phyloP scores from a whole-genome alignment of 2,888 invertebrate species.

The Philereme transversata region DNA sequence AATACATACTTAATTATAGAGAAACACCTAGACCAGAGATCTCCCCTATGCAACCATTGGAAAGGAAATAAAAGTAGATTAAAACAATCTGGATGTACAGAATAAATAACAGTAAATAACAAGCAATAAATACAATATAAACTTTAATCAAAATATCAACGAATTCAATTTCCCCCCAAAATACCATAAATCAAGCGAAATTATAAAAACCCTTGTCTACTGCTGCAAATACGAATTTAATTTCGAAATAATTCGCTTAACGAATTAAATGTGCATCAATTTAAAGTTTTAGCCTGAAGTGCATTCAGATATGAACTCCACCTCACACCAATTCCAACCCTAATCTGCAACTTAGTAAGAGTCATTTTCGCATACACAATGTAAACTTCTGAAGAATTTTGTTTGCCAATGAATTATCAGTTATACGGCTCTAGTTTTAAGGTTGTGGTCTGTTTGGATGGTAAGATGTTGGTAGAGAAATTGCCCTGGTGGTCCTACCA shows the following conservation, averaged over 20 bases:
- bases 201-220: constrained; percentile 30
- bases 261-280: constrained; percentile 68
- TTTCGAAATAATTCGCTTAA: constrained; percentile 58
- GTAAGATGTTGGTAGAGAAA: constrained; percentile 23
- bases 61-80: too few species aligned
- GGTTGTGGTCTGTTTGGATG: not conserved
- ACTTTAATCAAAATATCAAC: not conserved
- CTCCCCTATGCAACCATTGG: too few species aligned
- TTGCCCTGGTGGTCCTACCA: constrained; percentile 38
- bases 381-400: constrained; percentile 6
- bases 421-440: not conserved
- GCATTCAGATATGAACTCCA: constrained; percentile 32
- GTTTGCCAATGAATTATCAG: not conserved
- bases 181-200: constrained; percentile 25
- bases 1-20: too few species aligned
- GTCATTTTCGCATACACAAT: constrained; percentile 5
- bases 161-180: constrained; percentile 23
- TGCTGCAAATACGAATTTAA: constrained; percentile 61
- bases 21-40: too few species aligned
- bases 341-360: not conserved
- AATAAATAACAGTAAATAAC: too few species aligned
- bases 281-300: constrained; percentile 52
- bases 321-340: constrained; percentile 10
- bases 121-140: too few species aligned
- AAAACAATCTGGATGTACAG: too few species aligned